phyloP scores from a whole-genome alignment of 2,888 invertebrate genomes.

The Cryptus viduatorius region DNA sequence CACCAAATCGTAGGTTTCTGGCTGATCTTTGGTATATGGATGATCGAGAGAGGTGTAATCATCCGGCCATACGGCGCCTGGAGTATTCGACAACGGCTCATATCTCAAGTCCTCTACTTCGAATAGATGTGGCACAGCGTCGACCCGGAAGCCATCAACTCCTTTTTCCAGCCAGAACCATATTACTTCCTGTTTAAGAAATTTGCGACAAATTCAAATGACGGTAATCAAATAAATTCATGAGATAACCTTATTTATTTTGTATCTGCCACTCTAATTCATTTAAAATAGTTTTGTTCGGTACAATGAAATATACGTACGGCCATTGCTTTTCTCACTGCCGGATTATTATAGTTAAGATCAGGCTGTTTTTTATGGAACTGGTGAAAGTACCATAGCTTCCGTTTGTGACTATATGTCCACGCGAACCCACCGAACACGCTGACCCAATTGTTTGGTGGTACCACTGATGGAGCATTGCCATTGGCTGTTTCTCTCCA shows the following conservation, averaged over 20 bases:
- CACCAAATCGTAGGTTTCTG: constrained; percentile 87
- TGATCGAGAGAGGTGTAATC: constrained; percentile 88
- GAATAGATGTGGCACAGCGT: constrained; percentile 90
- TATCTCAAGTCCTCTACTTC: constrained; percentile 87
- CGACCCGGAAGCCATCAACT: constrained; percentile 94
- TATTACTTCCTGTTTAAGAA: constrained; percentile 87
- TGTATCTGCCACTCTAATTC: no score
- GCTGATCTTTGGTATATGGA: constrained; percentile 88
- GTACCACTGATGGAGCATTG: constrained; percentile 27
- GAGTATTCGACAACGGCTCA: constrained; percentile 86
- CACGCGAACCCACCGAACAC: constrained; percentile 86
- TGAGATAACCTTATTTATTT: not conserved
- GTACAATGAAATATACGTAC: constrained; percentile 72
- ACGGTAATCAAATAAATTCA: constrained; percentile 7
- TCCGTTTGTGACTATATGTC: constrained; percentile 83
- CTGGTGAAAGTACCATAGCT: constrained; percentile 86
- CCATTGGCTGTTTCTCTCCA: constrained; percentile 82
- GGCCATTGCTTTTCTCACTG: constrained; percentile 81
- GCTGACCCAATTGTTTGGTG: constrained; percentile 86
- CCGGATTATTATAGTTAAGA: constrained; percentile 85
- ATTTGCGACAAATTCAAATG: not conserved
- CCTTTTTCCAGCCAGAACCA: constrained; percentile 94
- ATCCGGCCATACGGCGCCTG: constrained; percentile 81
- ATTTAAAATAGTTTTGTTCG: not conserved
- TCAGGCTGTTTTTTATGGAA: constrained; percentile 86